Conservation (phyloP, 2,113 vertebrate genomes). For the Sialia sialis region DNA sequence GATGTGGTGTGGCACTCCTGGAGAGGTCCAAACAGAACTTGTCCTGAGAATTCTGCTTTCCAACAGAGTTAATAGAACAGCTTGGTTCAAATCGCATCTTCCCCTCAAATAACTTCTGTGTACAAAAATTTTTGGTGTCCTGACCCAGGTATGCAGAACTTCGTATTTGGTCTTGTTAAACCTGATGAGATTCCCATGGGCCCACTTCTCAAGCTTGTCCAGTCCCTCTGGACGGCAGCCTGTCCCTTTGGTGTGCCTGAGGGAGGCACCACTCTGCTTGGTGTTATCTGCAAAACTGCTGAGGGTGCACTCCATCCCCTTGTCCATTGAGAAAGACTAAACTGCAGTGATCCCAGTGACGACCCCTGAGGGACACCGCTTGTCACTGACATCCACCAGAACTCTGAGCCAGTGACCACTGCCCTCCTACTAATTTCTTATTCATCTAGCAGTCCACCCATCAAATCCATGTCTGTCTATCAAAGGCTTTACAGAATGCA, state of each 20-base stretch:
- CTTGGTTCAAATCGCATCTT: neutral
- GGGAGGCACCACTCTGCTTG: neutral
- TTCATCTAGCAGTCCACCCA: neutral
- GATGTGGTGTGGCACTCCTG: neutral
- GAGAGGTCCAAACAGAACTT: neutral
- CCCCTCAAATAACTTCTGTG: neutral
- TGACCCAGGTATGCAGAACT: neutral
- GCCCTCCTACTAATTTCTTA: neutral
- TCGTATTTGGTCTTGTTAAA: neutral
- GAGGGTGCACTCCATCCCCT: neutral
- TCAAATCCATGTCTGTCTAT: neutral
- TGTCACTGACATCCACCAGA: neutral
- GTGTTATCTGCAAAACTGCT: neutral
- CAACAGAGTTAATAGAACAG: neutral
- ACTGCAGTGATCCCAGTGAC: neutral
- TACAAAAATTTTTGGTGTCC: neutral
- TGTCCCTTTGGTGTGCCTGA: neutral
- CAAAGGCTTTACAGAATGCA: neutral
- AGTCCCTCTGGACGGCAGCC: neutral
- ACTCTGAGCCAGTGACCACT: neutral
- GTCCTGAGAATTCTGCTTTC: neutral
- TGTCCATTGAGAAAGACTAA: neutral
- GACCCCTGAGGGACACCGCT: neutral
- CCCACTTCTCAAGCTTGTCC: neutral
- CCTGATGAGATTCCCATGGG: too few species aligned